phyloP scores from a whole-genome alignment of 1,140 invertebrate genomes.

The Drosophila lini region DNA sequence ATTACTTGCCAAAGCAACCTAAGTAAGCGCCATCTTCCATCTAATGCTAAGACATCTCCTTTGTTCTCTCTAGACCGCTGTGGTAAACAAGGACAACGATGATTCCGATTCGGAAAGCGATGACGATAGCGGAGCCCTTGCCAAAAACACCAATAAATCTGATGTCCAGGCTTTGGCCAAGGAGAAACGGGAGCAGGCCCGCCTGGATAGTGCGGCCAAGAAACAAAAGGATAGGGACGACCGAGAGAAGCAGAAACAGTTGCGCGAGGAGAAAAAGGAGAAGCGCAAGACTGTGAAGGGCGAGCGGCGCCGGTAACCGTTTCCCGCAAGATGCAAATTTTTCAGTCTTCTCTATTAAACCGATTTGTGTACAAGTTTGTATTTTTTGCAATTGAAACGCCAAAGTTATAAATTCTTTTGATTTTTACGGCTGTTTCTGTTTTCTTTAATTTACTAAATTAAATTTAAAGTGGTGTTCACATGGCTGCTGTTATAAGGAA shows the following conservation, averaged over 20 bases:
- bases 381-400: constrained; percentile 38
- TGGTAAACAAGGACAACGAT: constrained; percentile 79
- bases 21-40: background rate
- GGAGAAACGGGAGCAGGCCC: constrained; percentile 91
- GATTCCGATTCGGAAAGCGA: constrained; percentile 82
- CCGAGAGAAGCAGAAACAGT: constrained; percentile 91
- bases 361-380: constrained; percentile 20
- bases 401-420: constrained; percentile 34
- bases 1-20: background rate
- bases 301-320: constrained; percentile 91
- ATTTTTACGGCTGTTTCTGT: constrained; percentile 26
- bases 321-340: background rate
- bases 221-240: constrained; percentile 96
- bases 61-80: constrained; percentile 54
- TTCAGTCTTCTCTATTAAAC: constrained; percentile 17
- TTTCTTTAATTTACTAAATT: constrained; percentile 69
- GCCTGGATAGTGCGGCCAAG: constrained; percentile 91
- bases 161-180: constrained; percentile 90
- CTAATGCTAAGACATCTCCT: background rate
- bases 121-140: constrained; percentile 84
- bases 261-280: constrained; percentile 94
- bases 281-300: constrained; percentile 94
- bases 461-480: constrained; percentile 58
- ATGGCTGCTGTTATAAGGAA: constrained; percentile 31
- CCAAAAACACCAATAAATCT: constrained; percentile 91